Evolutionary conservation across 2,797 vertebrate species (phyloP), one percentile per base, ranked within the genome.

Genomic region (Chelon labrosus): DNA sequence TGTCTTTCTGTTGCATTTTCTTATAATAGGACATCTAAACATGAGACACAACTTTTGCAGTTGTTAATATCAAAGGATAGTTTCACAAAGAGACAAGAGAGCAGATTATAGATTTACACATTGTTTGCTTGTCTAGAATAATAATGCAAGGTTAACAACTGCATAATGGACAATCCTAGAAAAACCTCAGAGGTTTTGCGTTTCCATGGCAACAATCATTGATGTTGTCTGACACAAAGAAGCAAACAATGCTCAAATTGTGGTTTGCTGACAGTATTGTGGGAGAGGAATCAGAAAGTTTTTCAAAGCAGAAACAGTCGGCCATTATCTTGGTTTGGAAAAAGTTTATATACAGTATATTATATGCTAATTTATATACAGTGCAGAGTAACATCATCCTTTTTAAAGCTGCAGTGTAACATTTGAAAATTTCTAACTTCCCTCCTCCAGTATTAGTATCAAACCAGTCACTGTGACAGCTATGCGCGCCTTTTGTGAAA

Each of bases 121-220:
- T 42, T 50, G 25, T 22, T 58, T 56, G 44, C 25, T 60, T 19
- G 35, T 59, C 11, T 14, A 8, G 12, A 2, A n/a, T 38, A 12
- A 25, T 7, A 27, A n/a, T n/a, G n/a, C n/a, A 20, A 55, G 53
- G 31, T 44, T 63, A 31, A 61, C 46, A 10, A 39, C 52, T 62
- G 6, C 59, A 69, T 42, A 52, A 60, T 38, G 39, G 9, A 39
- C 51, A 65, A 19, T 7, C 3, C 11, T 1, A 53, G 62, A 68
- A 11, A 68, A n/a, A 62, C 42, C 39, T 42, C 46, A 44, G 38
- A 65, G 61, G n/a, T n/a, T n/a, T 37, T 56, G 3, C 11, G 61
- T 80, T 78, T 67, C 77, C 58, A 65, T 70, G 46, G 71, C 50
- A 76, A 81, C 62, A 55, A 4, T 10, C 51, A 47, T 47, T 58